Evolutionary conservation across 2,797 vertebrate genomes (phyloP), one percentile per base, ranked within the genome.

Genomic region (Muscicapa comitata): DNA sequence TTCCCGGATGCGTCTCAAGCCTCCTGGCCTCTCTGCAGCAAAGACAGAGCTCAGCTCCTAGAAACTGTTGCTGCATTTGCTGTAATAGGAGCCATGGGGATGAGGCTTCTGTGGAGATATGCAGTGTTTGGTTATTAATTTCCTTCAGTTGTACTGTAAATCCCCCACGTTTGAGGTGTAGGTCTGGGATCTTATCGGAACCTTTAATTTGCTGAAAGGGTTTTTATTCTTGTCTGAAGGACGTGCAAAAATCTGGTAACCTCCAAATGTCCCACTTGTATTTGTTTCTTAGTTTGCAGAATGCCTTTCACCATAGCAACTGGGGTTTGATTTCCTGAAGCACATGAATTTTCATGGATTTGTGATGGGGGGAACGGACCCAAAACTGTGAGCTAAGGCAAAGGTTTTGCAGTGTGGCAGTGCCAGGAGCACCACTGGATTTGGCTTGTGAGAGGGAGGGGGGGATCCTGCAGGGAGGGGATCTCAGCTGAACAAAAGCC

Each of bases 271-370:
- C 86, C 91, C 92, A 72, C 89, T 96, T 92, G 78, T 94, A 71
- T 97, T 96, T 95, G 91, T 96, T 91, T 95, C 92, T 92, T 88
- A 92, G 91, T 95, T 97, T 96, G 89, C 92, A 83, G 95, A 92
- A 92, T 75, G 91, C 73, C 75, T 96, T 75, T 97, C 96, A 95
- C 95, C 94, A 96, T 96, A 96, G 96, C 96, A 97, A 95, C 95
- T 93, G 76, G 72, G 91, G 75, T 79, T 80, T 92, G 81, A 86
- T 92, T 92, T 92, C 91, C 82, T 92, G 86, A n/a, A 78, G 86
- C 28, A 2, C 81, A 88, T 93, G 87, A 91, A 95, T 97, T 96
- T 96, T 88, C 81, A 86, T 91, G 79, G 91, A 63, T 91, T 84
- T 86, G 62, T 71, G 58, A 38, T 8, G 1, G 16, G 13, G 81